Percentiles rank a stretch among this genome's conserved stretches.
Conservation (phyloP, 2,797 vertebrate genomes). For the Schizopygopsis malacanthus region DNA sequence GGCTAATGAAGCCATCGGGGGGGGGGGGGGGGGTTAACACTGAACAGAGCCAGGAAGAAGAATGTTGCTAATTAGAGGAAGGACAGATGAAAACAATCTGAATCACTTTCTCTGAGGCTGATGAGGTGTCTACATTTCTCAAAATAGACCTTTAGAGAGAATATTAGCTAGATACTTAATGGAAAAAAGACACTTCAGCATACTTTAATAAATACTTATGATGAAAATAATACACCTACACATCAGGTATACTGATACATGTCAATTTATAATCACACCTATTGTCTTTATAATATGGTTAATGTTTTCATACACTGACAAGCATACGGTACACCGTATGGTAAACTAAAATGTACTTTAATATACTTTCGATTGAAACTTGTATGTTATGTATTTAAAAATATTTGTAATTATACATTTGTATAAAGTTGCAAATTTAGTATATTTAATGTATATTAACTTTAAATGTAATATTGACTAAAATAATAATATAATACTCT, state of each 20-base stretch:
- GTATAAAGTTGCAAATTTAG: neutral
- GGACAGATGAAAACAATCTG: constrained; percentile 1
- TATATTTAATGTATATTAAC: neutral
- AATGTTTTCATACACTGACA: neutral
- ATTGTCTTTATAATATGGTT: neutral
- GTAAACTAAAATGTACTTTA: neutral
- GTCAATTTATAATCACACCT: too few relatives aligned
- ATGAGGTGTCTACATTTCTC: constrained; percentile 5
- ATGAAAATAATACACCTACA: neutral
- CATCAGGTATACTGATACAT: neutral
- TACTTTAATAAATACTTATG: neutral
- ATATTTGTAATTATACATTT: neutral
- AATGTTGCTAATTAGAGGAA: constrained; percentile 60
- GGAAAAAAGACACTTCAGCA: neutral
- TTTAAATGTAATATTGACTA: neutral
- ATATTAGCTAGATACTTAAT: neutral
- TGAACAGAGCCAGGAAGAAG: constrained; percentile 50
- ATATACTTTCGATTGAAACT: neutral
- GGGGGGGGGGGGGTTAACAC: constrained; percentile 22
- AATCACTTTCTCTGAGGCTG: constrained; percentile 8
- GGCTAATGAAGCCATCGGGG: constrained; percentile 50
- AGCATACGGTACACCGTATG: neutral
- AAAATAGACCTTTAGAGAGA: neutral
- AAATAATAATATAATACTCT: too few relatives aligned
- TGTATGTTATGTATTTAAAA: neutral